Conservation (phyloP, 1,140 invertebrate species). For the Euschistus heros region DNA sequence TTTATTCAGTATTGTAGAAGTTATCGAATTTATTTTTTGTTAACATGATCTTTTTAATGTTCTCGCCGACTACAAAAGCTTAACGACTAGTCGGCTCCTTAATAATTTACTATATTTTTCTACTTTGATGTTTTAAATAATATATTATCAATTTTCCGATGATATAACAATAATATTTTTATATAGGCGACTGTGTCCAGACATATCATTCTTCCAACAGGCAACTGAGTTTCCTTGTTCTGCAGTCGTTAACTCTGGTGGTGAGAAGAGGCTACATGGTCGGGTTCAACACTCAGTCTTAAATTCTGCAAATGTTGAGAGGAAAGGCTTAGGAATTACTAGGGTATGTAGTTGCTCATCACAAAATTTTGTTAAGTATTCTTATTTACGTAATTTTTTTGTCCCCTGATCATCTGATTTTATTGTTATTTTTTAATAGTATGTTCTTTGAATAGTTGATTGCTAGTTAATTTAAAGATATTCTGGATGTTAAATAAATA, state of each 20-base stretch:
- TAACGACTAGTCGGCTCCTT: no score
- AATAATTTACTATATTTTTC: no score
- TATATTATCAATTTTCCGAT: no score
- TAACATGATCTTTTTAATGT: no score
- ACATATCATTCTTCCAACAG: constrained; percentile 94
- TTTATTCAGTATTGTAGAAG: no score
- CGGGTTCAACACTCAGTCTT: constrained; percentile 77
- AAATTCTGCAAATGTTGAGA: constrained; percentile 76
- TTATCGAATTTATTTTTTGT: no score
- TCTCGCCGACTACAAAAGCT: no score
- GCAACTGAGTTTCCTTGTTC: constrained; percentile 76
- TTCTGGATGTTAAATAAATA: no score
- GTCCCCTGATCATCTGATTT: constrained; percentile 26
- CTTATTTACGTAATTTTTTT: neutral
- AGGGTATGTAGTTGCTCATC: constrained; percentile 48
- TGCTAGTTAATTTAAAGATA: no score
- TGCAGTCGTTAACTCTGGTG: constrained; percentile 58
- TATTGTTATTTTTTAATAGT: neutral
- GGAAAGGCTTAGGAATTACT: constrained; percentile 76
- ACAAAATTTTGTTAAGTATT: neutral
- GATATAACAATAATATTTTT: no score
- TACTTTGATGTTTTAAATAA: no score
- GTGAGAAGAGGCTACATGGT: constrained; percentile 68
- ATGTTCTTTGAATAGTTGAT: no score
- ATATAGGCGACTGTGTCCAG: constrained; percentile 77